Base-by-base conservation (phyloP, 1,140 invertebrate genomes). In the Pseudachorutes palmiensis region DNA sequence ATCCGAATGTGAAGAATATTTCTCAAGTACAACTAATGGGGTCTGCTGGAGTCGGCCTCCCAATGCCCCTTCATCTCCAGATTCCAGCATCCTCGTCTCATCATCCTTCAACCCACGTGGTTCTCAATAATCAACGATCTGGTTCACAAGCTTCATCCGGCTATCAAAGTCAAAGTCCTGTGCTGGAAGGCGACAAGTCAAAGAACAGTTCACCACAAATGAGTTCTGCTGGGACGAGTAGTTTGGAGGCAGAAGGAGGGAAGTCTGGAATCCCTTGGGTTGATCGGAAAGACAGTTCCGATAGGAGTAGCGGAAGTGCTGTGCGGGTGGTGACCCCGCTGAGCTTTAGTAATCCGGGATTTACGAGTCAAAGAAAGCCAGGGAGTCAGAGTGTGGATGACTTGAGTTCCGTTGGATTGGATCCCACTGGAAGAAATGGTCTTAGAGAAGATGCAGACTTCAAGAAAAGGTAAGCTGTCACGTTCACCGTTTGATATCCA, bases 101-200 rank as follows among this genome's bases (percentile, higher is more conserved):
- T 88, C 36, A 94, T 93, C 80, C 91, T 90, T 1, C 86, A 91
- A 55, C 93, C 76, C 76, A 78, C 61, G 72, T 77, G 60, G 68
- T 72, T 19, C 65, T 66, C 5, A 69, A 68, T 55, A 73, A 70
- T 51, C 49, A 62, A 28, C 45, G 68, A 24, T 64, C 70, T 2
- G 72, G 70, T 2, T 69, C 69, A 5, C 70, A 74, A 51, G 69
- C 72, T 0, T 70, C 72, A 1, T 67, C 68, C 22, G 72, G 70
- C 29, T 74, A 72, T 32, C 68, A 72, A 45, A 68, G 73, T 67
- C 66, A 74, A 41, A 67, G 68, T 68, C 65, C 70, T 62, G 74
- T 73, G 22, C 49, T 70, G 30, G 74, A 75, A 55, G 67, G 69
- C 29, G 71, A 70, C 14, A 55, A 55, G 24, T 55, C 51, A 12